Base-by-base conservation (phyloP, 2,797 vertebrate genomes). In the Champsocephalus esox region DNA sequence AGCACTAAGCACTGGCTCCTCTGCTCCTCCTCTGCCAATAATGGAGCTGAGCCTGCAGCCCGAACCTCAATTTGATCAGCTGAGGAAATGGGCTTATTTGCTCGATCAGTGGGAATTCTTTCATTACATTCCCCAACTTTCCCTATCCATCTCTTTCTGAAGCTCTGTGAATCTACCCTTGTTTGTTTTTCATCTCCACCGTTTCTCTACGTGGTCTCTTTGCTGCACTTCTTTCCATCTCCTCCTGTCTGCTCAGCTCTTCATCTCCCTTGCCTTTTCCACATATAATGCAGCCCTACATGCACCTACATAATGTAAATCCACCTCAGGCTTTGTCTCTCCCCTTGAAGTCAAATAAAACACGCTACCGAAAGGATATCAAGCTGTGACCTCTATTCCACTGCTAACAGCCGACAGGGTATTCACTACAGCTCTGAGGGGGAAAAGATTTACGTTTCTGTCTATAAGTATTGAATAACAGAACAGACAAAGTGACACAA, bases 51-150 rank as follows among this genome's bases (percentile, higher is more conserved):
- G 80, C 89, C 92, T 16, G 54, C 65, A 92, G 89, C 80, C 71
- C 58, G 54, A 80, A 89, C 84, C 89, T 88, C 72, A 92, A 93
- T 92, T 85, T 90, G 89, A 95, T 95, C 89, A 92, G 77, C 83
- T 80, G 82, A 84, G 75, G 82, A 90, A 91, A 89, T 56, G 66
- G 76, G 78, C 61, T 89, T 88, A 87, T 82, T 85, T 83, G 82
- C 73, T 78, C 79, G n/a, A 80, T 87, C 79, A 75, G 52, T 84
- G 88, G 85, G 90, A 90, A 87, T 89, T 87, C 80, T 89, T 89
- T 91, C 85, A 92, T 93, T 87, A 90, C 75, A 88, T 84, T 85
- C 76, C 70, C 70, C 28, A 75, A 63, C 69, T 82, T 80, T 67
- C 41, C 43, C 58, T 55, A 70, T 82, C 58, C 0, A 28, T 86